These are phyloP conservation scores for Enchytraeus crypticus DNA, from an alignment of 2,888 invertebrate genomes.

Conservation along the genomic window DNA sequence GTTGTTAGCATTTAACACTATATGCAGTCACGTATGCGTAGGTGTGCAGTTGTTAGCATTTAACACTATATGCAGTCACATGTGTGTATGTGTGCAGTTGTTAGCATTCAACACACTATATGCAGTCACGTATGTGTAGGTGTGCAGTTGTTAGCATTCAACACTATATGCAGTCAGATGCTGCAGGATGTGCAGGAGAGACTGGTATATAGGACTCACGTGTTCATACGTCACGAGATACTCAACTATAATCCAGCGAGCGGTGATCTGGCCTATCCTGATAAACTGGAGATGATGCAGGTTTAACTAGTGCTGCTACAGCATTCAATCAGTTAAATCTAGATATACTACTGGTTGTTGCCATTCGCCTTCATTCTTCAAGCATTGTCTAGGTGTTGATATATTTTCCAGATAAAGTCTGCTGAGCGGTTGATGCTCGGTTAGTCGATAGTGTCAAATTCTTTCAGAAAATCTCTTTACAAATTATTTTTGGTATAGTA, in stretches of 20 bases:
- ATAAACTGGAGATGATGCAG: constrained; percentile 96
- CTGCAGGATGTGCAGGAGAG: constrained; percentile 86
- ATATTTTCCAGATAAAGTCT: too few species aligned
- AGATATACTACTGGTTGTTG: neutral
- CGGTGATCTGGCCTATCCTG: constrained; percentile 95
- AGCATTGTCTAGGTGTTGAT: too few species aligned
- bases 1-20: constrained; percentile 66
- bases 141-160: constrained; percentile 66
- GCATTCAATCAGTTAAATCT: too few species aligned
- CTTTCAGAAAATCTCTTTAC: too few species aligned
- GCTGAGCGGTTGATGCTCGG: too few species aligned
- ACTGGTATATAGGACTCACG: constrained; percentile 85
- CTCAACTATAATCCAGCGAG: constrained; percentile 68
- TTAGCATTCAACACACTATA: neutral
- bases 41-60: neutral
- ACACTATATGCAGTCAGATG: constrained; percentile 68
- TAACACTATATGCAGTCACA: too few species aligned
- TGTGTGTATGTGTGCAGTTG: neutral
- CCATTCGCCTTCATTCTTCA: too few species aligned
- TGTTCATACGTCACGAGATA: constrained; percentile 86
- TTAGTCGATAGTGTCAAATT: too few species aligned
- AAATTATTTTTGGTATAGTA: too few species aligned
- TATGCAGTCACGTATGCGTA: constrained; percentile 53
- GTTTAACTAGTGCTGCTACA: constrained; percentile 44
- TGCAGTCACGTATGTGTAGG: constrained; percentile 44